phyloP scores from a whole-genome alignment of 2,888 invertebrate genomes.

The Mesorhabditis spiculigera region DNA sequence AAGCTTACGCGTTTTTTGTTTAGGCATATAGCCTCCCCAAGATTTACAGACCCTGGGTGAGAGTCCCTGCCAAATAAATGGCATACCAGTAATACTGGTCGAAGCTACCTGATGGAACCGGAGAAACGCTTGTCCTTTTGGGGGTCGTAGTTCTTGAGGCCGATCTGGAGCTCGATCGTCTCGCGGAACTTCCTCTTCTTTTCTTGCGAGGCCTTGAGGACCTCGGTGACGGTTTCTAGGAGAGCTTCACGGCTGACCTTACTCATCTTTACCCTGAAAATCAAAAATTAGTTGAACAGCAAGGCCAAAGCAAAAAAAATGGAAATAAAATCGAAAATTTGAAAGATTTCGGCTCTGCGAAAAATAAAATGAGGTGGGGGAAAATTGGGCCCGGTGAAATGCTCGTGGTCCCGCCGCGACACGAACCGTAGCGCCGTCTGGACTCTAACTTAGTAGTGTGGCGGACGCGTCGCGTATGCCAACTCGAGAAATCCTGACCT shows the following conservation, averaged over 20 bases:
- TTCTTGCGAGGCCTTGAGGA: conserved; percentile 74
- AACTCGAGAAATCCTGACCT: too few relatives aligned
- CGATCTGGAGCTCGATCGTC: conserved; percentile 96
- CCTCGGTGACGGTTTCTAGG: conserved; percentile 77
- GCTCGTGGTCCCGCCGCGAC: too few relatives aligned
- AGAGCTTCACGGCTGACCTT: conserved; percentile 96
- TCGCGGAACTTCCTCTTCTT: conserved; percentile 87
- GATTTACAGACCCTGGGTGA: conserved; percentile 96
- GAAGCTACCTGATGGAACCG: conserved; percentile 93
- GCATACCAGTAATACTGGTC: conserved; percentile 39
- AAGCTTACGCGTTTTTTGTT: conserved; percentile 12
- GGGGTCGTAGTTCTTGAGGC: conserved; percentile 99
- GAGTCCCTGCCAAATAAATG: conserved; percentile 71
- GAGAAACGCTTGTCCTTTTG: conserved; percentile 99
- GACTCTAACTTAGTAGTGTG: too few relatives aligned
- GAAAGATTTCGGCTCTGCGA: too few relatives aligned
- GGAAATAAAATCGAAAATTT: too few relatives aligned
- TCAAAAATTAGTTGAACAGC: too few relatives aligned
- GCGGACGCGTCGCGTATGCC: too few relatives aligned
- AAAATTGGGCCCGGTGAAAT: too few relatives aligned
- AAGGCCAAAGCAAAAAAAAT: too few relatives aligned
- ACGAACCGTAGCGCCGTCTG: too few relatives aligned
- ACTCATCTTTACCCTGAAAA: conserved; percentile 38
- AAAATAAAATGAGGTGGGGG: too few relatives aligned
- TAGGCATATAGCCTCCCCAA: conserved; percentile 69